Conservation (phyloP, 2,113 vertebrate genomes). For the Stictonetta naevosa region DNA sequence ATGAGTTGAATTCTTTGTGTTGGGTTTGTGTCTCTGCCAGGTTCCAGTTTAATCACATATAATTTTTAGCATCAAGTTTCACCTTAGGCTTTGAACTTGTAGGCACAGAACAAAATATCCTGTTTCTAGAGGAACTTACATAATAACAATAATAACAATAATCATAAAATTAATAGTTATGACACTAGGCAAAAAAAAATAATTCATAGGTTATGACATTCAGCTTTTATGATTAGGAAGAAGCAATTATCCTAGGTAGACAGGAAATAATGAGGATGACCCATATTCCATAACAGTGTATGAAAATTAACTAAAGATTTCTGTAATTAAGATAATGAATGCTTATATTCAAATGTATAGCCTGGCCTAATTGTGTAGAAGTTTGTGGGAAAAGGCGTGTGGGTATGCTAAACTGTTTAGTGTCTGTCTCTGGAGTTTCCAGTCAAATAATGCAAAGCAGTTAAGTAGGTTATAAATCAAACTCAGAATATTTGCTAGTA, state of each 20-base stretch:
- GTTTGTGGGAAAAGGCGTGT: conserved; percentile 4
- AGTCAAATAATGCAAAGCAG: neutral
- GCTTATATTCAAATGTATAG: conserved; percentile 31
- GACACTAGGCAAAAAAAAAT: neutral
- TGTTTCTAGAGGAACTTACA: conserved; percentile 31
- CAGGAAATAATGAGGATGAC: conserved; percentile 52
- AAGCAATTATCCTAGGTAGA: conserved; percentile 35
- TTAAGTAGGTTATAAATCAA: neutral
- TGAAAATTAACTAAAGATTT: conserved; percentile 56
- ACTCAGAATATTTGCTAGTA: neutral
- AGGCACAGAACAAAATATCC: neutral
- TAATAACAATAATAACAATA: neutral
- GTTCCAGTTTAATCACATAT: conserved; percentile 51
- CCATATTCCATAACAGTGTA: neutral
- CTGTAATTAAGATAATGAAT: conserved; percentile 33
- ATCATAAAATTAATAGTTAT: neutral
- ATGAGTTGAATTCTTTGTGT: conserved; percentile 49
- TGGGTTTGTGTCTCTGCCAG: conserved; percentile 42
- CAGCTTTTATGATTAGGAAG: conserved; percentile 41
- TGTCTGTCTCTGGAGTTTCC: neutral
- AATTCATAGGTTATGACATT: conserved; percentile 40
- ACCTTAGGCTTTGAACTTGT: conserved; percentile 43
- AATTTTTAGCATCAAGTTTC: conserved; percentile 36
- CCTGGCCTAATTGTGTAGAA: neutral
- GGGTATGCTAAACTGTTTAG: neutral